Percentiles rank a stretch among this genome's conserved stretches.
These are phyloP conservation scores for Drosophila affinis DNA, from an alignment of 2,888 invertebrate genomes.

Conservation along the genomic window DNA sequence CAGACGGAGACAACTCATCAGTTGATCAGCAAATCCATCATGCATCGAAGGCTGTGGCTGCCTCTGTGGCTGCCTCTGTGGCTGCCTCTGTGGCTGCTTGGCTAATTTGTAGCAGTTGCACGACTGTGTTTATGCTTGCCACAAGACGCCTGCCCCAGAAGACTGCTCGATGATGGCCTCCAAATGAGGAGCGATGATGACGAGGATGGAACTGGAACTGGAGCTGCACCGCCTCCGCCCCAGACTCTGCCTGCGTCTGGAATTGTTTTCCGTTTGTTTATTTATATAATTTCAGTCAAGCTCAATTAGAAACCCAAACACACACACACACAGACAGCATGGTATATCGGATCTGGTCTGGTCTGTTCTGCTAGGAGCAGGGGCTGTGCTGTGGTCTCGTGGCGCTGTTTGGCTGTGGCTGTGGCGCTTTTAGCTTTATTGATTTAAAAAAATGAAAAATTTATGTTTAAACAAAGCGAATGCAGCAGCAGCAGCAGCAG, in stretches of 20 bases:
- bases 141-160: conserved; percentile 34
- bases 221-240: too few species aligned
- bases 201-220: conserved; percentile 10
- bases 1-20: conserved; percentile 50
- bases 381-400: conserved; percentile 58
- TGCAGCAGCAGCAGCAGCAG: conserved; percentile 35
- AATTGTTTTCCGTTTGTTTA: conserved; percentile 56
- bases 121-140: conserved; percentile 65
- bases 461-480: conserved; percentile 75
- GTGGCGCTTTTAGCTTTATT: conserved; percentile 72
- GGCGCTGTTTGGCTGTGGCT: conserved; percentile 60
- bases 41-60: conserved; percentile 27
- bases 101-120: conserved; percentile 66
- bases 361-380: not conserved
- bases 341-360: not conserved
- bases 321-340: not conserved
- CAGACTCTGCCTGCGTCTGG: not conserved
- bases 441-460: conserved; percentile 79
- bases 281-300: conserved; percentile 77
- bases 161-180: conserved; percentile 37
- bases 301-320: conserved; percentile 69
- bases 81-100: conserved; percentile 45
- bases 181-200: conserved; percentile 31
- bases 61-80: conserved; percentile 5
- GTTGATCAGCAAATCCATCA: conserved; percentile 67